Conservation (phyloP, 2,113 vertebrate species). For the Ceratotherium simum region DNA sequence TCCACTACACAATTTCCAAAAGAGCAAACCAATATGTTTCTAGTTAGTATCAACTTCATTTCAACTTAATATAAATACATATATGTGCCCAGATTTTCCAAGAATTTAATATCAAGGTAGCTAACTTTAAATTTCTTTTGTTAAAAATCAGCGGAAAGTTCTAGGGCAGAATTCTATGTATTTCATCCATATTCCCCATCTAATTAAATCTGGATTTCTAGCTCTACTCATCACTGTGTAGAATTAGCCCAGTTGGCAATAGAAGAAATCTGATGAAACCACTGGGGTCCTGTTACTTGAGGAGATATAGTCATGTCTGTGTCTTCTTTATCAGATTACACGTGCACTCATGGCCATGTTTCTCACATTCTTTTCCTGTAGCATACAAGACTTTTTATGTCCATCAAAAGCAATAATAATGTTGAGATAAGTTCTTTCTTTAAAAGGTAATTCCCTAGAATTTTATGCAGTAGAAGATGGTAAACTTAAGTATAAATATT, state of each 20-base stretch:
- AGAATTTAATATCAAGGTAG: not conserved
- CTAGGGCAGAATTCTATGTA: not conserved
- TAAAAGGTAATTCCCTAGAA: not conserved
- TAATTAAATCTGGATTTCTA: slow-evolving; percentile 18
- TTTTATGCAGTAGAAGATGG: not conserved
- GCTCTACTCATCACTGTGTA: not conserved
- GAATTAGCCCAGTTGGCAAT: not conserved
- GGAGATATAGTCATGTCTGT: not conserved
- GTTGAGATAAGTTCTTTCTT: not conserved
- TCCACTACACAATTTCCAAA: not conserved
- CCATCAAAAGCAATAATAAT: not conserved
- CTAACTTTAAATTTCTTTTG: not conserved
- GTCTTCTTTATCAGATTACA: not conserved
- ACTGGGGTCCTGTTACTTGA: not conserved
- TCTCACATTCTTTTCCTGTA: not conserved
- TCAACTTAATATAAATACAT: not conserved
- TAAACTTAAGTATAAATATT: not conserved
- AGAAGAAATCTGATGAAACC: not conserved
- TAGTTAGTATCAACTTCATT: not conserved
- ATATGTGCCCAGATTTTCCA: not conserved
- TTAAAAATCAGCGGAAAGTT: not conserved
- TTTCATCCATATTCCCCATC: not conserved
- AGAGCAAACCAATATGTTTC: not conserved
- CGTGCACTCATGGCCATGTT: not conserved
- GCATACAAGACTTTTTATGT: not conserved